Percentiles rank a stretch among this genome's conserved stretches.
These are phyloP conservation scores for Parapristionchus giblindavisi DNA, from an alignment of 2,888 invertebrate species.

Conservation along the genomic window DNA sequence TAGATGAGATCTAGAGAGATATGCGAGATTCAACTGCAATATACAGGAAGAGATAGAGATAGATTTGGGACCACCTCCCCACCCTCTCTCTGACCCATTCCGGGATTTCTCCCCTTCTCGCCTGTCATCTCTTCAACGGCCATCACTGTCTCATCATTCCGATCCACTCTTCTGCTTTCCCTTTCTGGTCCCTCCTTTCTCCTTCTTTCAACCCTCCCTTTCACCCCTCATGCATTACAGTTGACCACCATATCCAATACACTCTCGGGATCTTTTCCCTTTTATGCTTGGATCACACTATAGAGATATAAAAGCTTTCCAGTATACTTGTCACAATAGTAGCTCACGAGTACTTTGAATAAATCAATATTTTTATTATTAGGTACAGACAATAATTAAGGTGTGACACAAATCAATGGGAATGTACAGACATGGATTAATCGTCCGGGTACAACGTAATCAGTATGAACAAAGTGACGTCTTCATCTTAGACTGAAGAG, in stretches of 20 bases:
- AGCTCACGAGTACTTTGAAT: no score
- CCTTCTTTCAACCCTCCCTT: no score
- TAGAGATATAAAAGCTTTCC: not conserved
- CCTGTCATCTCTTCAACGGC: not conserved
- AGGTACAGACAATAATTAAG: constrained; percentile 24
- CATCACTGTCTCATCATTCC: constrained; percentile 24
- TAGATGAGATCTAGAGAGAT: no score
- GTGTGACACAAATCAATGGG: not conserved
- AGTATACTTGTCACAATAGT: no score
- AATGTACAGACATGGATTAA: constrained; percentile 25
- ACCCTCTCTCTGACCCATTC: constrained; percentile 30
- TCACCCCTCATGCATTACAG: no score
- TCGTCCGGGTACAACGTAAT: not conserved
- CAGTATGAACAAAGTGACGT: no score
- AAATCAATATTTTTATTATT: no score
- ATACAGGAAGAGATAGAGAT: no score
- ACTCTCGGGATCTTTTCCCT: no score
- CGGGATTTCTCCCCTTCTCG: constrained; percentile 30
- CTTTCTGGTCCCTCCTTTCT: constrained; percentile 5
- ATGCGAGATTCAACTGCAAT: no score
- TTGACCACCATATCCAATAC: no score
- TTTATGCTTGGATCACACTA: not conserved
- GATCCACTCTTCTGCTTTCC: no score
- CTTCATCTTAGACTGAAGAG: constrained; percentile 41
- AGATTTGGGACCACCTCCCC: constrained; percentile 4